Evolutionary conservation across 2,113 vertebrate genomes (phyloP).

Genomic region (Suricata suricatta): DNA sequence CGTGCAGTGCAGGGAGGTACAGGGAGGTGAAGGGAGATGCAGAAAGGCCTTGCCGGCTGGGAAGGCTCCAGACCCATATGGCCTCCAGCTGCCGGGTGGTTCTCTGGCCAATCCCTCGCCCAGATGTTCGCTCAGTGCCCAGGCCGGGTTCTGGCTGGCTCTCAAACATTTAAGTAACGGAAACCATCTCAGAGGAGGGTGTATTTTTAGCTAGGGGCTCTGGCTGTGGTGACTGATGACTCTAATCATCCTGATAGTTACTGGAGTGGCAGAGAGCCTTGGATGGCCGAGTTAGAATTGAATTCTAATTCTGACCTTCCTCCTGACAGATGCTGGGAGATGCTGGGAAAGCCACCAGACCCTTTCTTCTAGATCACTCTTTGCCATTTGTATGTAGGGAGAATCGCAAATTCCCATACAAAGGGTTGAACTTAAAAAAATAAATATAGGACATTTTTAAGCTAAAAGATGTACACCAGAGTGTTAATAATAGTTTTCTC

Average conservation of each 20-base stretch:
- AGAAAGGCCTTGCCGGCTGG: background rate
- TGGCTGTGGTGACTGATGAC: background rate
- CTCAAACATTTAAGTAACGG: background rate
- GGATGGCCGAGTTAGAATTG: background rate
- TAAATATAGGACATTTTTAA: background rate
- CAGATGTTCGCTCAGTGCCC: constrained; percentile 51
- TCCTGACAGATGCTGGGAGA: background rate
- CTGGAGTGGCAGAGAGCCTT: background rate
- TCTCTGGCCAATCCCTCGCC: background rate
- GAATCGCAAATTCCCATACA: background rate
- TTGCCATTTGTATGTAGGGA: background rate
- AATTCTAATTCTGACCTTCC: background rate
- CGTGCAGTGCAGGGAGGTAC: too few species aligned
- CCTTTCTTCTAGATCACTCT: background rate
- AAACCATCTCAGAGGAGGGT: constrained; percentile 32
- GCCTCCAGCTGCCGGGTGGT: constrained; percentile 37
- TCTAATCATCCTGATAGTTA: background rate
- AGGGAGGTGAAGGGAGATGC: background rate
- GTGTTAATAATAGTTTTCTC: background rate
- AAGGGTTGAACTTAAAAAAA: background rate
- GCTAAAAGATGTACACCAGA: background rate
- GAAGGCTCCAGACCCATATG: background rate
- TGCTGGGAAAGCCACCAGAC: background rate
- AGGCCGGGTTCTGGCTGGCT: constrained; percentile 16
- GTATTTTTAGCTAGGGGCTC: constrained; percentile 20